phyloP scores from a whole-genome alignment of 2,888 invertebrate species.

The Proisotoma minuta region DNA sequence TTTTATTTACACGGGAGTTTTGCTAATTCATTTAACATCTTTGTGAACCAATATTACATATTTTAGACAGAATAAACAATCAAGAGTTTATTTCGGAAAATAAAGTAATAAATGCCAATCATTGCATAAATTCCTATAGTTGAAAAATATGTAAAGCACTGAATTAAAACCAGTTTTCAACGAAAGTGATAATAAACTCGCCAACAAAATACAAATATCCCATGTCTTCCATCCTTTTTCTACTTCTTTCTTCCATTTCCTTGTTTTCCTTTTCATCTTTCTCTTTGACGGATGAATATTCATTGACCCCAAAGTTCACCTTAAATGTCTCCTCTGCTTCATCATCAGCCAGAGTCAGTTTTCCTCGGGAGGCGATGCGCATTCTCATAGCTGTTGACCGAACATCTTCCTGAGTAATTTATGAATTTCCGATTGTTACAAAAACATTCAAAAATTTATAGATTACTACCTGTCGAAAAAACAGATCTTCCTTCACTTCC shows the following conservation, averaged over 20 bases:
- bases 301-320: not conserved
- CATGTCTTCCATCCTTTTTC: too few species aligned
- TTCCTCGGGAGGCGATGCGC: not conserved
- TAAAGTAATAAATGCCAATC: too few species aligned
- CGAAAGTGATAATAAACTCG: not conserved
- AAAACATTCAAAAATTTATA: not conserved
- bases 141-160: too few species aligned
- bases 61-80: not conserved
- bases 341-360: not conserved
- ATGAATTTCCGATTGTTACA: not conserved
- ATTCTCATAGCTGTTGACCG: not conserved
- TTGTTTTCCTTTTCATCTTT: not conserved
- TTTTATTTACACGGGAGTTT: constrained; percentile 22
- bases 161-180: not conserved
- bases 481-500: not conserved
- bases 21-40: constrained; percentile 12
- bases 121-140: not conserved
- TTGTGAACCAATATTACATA: not conserved
- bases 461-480: not conserved
- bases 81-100: not conserved
- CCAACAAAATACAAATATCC: too few species aligned
- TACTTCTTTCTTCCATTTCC: too few species aligned
- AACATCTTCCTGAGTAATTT: not conserved
- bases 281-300: not conserved
- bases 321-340: not conserved